Percentiles rank a stretch among this genome's conserved stretches.
phyloP scores from a whole-genome alignment of 2,797 vertebrate species.

The Rhinichthys osculus region DNA sequence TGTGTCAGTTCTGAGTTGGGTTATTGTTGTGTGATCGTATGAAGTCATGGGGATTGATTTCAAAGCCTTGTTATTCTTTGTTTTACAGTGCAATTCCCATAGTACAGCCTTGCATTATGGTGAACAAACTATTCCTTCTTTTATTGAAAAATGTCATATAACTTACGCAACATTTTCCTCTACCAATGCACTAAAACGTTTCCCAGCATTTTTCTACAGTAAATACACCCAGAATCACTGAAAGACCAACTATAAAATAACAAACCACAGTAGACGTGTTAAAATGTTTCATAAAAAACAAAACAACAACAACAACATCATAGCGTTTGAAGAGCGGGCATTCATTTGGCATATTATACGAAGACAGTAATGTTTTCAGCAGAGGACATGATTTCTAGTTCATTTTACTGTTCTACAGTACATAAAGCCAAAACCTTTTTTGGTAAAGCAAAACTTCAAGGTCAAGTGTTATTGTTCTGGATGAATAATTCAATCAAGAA shows the following conservation, averaged over 20 bases:
- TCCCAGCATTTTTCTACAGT: conserved; percentile 25
- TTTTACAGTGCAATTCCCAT: conserved; percentile 43
- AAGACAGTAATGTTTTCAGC: conserved; percentile 40
- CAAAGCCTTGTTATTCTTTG: conserved; percentile 36
- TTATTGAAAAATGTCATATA: conserved; percentile 22
- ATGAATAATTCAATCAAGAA: conserved; percentile 59
- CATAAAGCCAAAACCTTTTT: conserved; percentile 58
- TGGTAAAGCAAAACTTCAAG: conserved; percentile 62
- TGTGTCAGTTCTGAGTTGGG: conserved; percentile 8
- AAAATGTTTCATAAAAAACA: conserved; percentile 41
- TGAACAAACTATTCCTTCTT: conserved; percentile 19
- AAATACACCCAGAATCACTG: conserved; percentile 38
- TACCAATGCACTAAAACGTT: conserved; percentile 31
- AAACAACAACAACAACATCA: background rate
- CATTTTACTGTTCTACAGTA: conserved; percentile 37
- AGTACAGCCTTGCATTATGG: conserved; percentile 28
- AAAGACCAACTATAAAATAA: conserved; percentile 43
- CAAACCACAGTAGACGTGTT: conserved; percentile 51
- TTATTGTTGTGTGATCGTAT: conserved; percentile 47
- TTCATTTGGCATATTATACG: conserved; percentile 27
- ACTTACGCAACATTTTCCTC: conserved; percentile 23
- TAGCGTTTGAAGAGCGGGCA: conserved; percentile 3
- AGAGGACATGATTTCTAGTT: conserved; percentile 22
- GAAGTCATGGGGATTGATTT: conserved; percentile 40
- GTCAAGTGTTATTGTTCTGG: conserved; percentile 65